Evolutionary conservation across 2,113 vertebrate species (phyloP), one percentile per base, ranked within the genome.

Genomic region (Accipiter virgatus): DNA sequence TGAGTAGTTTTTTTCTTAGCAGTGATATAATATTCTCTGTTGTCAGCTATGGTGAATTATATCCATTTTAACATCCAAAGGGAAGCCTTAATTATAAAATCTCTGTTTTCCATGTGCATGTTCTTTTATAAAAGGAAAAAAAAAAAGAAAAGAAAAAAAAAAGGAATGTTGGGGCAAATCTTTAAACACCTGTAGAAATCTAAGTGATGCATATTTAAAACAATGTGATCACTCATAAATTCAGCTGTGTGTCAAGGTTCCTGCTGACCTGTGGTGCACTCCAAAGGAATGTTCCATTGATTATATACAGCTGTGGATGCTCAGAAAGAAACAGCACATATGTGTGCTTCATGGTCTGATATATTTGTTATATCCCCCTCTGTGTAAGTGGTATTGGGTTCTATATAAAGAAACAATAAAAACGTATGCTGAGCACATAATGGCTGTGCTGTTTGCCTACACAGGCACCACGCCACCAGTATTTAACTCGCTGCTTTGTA

Each of bases 171-270:
- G 83, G 86, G 65, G 89, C 4, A 48, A 75, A 65, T 82, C 66
- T 94, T 89, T 95, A 86, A 94, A 94, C 96, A 98, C 97, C 96
- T 97, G 96, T 97, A 96, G 96, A 97, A 97, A 97, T 96, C 81
- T 95, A 90, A 93, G 86, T 88, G 75, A 96, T 94, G 92, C 94
- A 97, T 97, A 97, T 97, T 97, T 97, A 96, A 96, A 97, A 97
- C 95, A 97, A 96, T 95, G 90, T 92, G 95, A 97, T 98, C 95
- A 93, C 93, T 94, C 90, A 86, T 68, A 73, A 87, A 95, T 95
- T 84, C 95, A 95, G 88, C 86, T 71, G 77, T 70, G 75, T 97
- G 98, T 98, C 97, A 96, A 93, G 97, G 95, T 75, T 84, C 83
- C 97, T 98, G 97, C 93, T 98, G 98, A 95, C 97, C 95, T 48